Base-by-base conservation (phyloP, 2,113 vertebrate species). In the Chloropsis cyanopogon region DNA sequence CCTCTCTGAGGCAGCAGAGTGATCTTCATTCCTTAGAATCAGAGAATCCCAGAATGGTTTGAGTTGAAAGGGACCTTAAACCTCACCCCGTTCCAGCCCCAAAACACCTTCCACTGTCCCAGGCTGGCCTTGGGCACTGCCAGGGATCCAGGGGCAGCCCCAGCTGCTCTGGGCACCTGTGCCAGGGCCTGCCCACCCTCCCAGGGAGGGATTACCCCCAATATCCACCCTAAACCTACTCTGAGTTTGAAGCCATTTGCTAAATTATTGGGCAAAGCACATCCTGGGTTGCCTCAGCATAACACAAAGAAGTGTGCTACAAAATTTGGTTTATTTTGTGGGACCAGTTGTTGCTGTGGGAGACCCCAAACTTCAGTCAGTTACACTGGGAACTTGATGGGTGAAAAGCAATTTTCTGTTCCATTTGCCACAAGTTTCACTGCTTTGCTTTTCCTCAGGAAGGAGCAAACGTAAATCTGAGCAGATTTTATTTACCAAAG, bases 341-440 rank as follows among this genome's bases (percentile, higher is more conserved):
- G 60, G 33, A 16, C 1, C 3, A 1, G 6, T 14, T 42, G 24
- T 15, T 39, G 26, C 3, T 66, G 59, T 16, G 42, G 57, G 9
- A 53, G 75, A 93, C 28, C 22, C 49, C 56, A 35, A 28, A 33
- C 29, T 50, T 24, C 2, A 44, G 23, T 15, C 53, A 61, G n/a
- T 33, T 29, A 15, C 21, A 6, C 7, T 23, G 71, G 63, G 56
- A 86, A 39, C 26, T 8, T 31, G 29, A 41, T 44, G 69, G 54
- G 52, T 73, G 54, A 78, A 71, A 90, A 73, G 80, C 64, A 78
- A 41, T 94, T 95, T 94, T 86, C 87, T 91, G 54, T 83, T 77
- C 76, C 68, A 26, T 73, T 92, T 95, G 88, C 61, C 68, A 41
- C 47, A 9, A 5, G 23, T 52, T 31, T 63, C 80, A 53, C 53